Evolutionary conservation across 2,113 vertebrate genomes (phyloP).

Genomic region (Grallaria varia): DNA sequence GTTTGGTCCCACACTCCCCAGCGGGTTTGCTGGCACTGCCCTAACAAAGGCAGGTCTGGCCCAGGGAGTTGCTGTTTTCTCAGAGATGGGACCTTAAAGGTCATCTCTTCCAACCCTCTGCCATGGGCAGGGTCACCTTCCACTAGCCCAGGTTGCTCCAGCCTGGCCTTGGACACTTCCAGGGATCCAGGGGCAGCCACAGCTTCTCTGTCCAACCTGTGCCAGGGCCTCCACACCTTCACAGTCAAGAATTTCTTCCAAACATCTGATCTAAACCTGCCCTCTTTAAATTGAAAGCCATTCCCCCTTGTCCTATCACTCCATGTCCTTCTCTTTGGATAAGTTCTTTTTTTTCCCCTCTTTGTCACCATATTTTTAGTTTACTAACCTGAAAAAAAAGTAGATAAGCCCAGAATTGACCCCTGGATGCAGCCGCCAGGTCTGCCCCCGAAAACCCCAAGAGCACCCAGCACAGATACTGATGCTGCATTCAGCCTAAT

Average conservation of each 20-base stretch:
- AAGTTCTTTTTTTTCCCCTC: background rate
- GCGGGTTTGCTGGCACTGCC: background rate
- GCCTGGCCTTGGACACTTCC: rapidly evolving
- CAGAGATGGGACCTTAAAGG: background rate
- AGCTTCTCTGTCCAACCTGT: background rate
- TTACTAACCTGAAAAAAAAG: background rate
- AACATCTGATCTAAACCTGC: background rate
- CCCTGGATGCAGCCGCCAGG: background rate
- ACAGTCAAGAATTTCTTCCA: background rate
- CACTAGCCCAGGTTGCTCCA: background rate
- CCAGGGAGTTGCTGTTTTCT: background rate
- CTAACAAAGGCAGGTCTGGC: background rate
- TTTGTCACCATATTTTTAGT: rapidly evolving
- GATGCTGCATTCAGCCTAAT: rapidly evolving
- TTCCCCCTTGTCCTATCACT: background rate
- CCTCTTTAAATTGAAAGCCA: background rate
- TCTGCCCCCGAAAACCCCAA: background rate
- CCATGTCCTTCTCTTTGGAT: background rate
- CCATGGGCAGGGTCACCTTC: background rate
- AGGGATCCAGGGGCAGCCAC: background rate
- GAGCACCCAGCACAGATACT: background rate
- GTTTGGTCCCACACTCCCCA: background rate
- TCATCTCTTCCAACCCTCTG: background rate
- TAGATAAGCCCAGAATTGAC: background rate
- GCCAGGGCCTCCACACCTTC: rapidly evolving